Conservation (phyloP, 2,797 vertebrate genomes). For the Telmatherina bonti region DNA sequence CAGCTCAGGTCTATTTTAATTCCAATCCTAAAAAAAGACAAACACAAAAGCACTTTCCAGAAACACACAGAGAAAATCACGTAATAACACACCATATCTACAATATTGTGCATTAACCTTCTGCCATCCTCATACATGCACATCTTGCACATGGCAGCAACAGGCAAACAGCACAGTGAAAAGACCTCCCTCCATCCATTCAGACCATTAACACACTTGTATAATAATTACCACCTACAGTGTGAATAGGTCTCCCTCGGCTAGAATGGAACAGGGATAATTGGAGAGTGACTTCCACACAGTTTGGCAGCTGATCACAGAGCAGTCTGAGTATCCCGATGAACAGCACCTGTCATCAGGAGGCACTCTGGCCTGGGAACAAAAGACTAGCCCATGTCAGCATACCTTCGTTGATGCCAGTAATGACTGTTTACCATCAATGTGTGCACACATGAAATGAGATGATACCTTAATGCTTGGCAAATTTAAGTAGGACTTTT, state of each 20-base stretch:
- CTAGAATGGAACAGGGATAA: constrained; percentile 57
- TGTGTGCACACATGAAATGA: background rate
- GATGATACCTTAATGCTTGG: background rate
- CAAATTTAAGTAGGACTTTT: background rate
- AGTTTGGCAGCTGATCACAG: constrained; percentile 64
- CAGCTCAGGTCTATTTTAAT: constrained; percentile 14
- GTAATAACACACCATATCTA: background rate
- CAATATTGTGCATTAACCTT: background rate
- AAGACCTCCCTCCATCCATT: constrained; percentile 43
- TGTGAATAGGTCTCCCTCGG: constrained; percentile 58
- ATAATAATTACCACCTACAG: constrained; percentile 78
- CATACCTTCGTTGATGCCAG: constrained; percentile 1
- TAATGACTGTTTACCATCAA: constrained; percentile 4
- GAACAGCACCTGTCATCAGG: constrained; percentile 62
- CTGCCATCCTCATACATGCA: constrained; percentile 6
- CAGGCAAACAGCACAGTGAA: constrained; percentile 43
- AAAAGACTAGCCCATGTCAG: constrained; percentile 45
- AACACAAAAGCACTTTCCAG: background rate
- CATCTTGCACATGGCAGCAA: constrained; percentile 21
- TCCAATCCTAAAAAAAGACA: background rate
- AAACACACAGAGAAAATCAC: background rate
- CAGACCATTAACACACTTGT: constrained; percentile 77
- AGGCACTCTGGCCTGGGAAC: constrained; percentile 37
- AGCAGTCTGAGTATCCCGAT: constrained; percentile 55
- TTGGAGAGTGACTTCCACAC: constrained; percentile 65